A percentile compares a stretch with the other conserved stretches of the same genome.
These are phyloP conservation scores for Riparia riparia DNA, from an alignment of 2,113 vertebrate genomes.

Conservation along the genomic window DNA sequence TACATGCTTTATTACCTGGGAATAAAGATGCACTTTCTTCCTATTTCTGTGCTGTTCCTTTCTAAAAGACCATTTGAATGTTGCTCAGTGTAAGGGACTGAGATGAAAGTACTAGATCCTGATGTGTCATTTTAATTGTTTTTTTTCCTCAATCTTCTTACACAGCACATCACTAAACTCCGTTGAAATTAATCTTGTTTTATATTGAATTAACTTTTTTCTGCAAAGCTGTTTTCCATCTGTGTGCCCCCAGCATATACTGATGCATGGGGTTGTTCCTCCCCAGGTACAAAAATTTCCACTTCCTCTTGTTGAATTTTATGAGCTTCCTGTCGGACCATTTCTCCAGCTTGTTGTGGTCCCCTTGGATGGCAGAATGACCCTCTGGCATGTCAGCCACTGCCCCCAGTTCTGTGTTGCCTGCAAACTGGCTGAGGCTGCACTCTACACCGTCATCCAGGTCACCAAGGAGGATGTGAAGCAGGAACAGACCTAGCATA, in stretches of 20 bases:
- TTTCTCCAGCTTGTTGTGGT: neutral
- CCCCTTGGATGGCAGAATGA: neutral
- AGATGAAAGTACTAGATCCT: neutral
- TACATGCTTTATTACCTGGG: fast-evolving
- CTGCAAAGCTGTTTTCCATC: neutral
- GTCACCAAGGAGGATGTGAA: neutral
- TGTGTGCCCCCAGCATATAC: fast-evolving
- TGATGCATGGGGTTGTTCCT: neutral
- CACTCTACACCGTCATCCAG: fast-evolving
- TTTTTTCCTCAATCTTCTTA: neutral
- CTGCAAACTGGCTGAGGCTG: neutral
- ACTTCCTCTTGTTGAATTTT: neutral
- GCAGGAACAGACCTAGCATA: neutral
- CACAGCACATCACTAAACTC: neutral
- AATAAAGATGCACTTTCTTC: neutral
- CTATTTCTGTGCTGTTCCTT: neutral
- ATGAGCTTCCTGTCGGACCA: fast-evolving
- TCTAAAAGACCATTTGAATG: neutral
- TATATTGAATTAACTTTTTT: neutral
- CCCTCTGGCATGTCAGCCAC: neutral
- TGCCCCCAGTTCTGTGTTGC: neutral
- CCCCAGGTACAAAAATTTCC: neutral
- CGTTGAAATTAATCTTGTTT: neutral
- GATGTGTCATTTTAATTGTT: neutral
- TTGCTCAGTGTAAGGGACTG: neutral